Evolutionary conservation across 1,140 invertebrate species (phyloP), one percentile per base, ranked within the genome.

Genomic region (Wiebesia pumilae): DNA sequence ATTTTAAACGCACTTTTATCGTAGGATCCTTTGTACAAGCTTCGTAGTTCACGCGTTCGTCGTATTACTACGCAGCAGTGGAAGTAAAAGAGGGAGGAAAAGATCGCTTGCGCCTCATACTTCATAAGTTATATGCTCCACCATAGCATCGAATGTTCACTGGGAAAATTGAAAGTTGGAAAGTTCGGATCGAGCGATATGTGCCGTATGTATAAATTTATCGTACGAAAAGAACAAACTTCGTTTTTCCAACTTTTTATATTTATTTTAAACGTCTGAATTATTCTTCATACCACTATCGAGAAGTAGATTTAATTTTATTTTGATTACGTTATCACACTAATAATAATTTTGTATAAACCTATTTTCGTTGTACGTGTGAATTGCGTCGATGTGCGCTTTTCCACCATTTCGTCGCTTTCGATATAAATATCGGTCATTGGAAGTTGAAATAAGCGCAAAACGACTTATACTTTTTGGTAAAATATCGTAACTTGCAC

Each of bases 1-100:
- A 91, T 92, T 91, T 92, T 91, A 91, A 91, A 91, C 87, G 90
- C 89, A 89, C 88, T 90, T 91, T 91, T 90, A 91, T 91, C 89
- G 88, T 85, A 87, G 82, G 88, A 88, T 82, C 86, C 88, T 89
- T 91, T 90, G 86, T 89, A 87, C 82, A 30, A 62, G 33, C 51
- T 24, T 14, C 38, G 9, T 3, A 19, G 71, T 33, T 75, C 38
- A 43, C 69, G 47, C 43, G 51, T 51, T 12, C 1, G 14, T 33
- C 21, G 47, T 35, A 83, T 83, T 83, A 58, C 21, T 33, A 38
- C 51, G 43, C 35, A 62, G 33, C 38, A n/a, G 3, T n/a, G 12
- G n/a, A 38, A 12, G 21, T 12, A 30, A 65, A 33, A 65, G 33
- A 65, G 16, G 24, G 27, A 30, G 14, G 35, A 51, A 79, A 79